Evolutionary conservation across 2,797 vertebrate species (phyloP).

Genomic region (Pantherophis alleghaniensis): DNA sequence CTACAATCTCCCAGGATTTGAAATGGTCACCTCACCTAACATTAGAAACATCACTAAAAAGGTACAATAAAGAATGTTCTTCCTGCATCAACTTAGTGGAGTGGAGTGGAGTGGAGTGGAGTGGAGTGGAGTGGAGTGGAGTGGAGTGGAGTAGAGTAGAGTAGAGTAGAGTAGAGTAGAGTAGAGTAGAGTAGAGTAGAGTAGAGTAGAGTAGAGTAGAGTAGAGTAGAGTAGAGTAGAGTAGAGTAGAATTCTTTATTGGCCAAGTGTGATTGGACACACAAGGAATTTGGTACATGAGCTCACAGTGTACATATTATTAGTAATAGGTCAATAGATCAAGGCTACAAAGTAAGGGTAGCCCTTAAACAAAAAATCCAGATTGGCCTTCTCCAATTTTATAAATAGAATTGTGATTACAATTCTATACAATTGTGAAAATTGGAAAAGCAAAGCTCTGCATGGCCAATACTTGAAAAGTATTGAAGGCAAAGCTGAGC

Average conservation of each 20-base stretch:
- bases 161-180: fast-evolving
- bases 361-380: background rate
- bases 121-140: fast-evolving
- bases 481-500: no score
- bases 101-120: fast-evolving
- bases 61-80: no score
- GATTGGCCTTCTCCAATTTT: background rate
- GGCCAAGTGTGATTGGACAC: no score
- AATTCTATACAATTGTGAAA: background rate
- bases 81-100: no score
- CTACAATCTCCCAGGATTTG: no score
- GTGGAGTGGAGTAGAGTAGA: no score
- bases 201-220: background rate
- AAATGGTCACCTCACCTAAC: no score
- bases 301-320: background rate
- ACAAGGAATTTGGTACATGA: background rate
- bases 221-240: no score
- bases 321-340: background rate
- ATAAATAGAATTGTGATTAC: background rate
- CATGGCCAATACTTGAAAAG: no score
- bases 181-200: no score
- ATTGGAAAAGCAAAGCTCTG: no score
- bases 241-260: background rate
- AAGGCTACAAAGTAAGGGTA: background rate
- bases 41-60: no score